Base-by-base conservation (phyloP, 2,888 invertebrate genomes). In the Nemoura dubitans region DNA sequence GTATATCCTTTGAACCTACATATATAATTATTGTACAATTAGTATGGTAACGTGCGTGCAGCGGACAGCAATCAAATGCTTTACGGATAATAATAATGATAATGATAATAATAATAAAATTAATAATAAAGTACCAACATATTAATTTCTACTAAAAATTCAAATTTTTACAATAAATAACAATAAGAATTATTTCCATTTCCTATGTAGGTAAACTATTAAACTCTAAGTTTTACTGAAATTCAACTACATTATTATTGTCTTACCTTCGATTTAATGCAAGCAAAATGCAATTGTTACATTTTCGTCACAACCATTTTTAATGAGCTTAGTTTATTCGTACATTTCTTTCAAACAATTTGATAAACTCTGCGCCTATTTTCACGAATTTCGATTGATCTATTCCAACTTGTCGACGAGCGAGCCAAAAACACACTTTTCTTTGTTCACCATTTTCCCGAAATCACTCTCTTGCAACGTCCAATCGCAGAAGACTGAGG, bases 301-400 rank as follows among this genome's bases (percentile, higher is more conserved):
- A 81, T 28, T 30, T 81, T 81, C 81, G 26, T 81, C 81, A 81
- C 81, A 81, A 81, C 81, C 81, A 81, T 30, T 29, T 78, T 81
- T 26, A 78, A 28, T 81, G 81, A 81, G 81, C 81, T n/a, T 30
- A 81, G 28, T 26, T 78, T 28, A 28, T 27, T 2, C 78, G 59
- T 59, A 59, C 59, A 59, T 59, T 59, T 59, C 59, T 59, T 59
- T 59, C 14, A 7, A 59, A 59, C 59, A 59, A 59, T 10, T 21
- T 3, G n/a, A 36, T 6, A 1, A 59, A 21, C 59, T 3, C 59
- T 16, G 59, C 59, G 59, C 59, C 59, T 21, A 59, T 21, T 59
- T 59, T 21, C 59, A 59, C 59, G 59, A 21, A 36, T 36, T 36
- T 36, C 10, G 21, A 1, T 59, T 21, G 14, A 3, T 14, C 59